Percentiles rank a stretch among this genome's conserved stretches.
These are phyloP conservation scores for Athetis lepigone DNA, from an alignment of 2,888 invertebrate species.

Conservation along the genomic window DNA sequence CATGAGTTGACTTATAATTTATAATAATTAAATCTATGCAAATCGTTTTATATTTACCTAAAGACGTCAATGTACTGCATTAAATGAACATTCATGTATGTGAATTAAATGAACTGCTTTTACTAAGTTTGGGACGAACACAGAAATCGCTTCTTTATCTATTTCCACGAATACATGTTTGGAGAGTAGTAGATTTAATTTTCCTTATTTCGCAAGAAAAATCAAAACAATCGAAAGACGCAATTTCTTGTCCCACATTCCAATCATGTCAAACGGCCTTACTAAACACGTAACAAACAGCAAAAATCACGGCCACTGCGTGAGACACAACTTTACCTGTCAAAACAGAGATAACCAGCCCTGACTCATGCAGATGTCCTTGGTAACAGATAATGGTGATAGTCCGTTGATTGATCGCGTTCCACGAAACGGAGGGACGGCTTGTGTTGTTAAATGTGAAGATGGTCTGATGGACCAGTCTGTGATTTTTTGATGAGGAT, in stretches of 20 bases:
- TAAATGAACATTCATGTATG: too few species aligned
- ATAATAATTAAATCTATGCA: too few species aligned
- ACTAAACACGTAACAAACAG: conserved; percentile 10
- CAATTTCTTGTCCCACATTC: conserved; percentile 15
- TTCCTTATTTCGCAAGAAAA: too few species aligned
- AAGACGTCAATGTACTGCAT: too few species aligned
- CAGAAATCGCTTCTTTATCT: too few species aligned
- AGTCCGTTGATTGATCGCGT: conserved; percentile 45
- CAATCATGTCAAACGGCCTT: conserved; percentile 21
- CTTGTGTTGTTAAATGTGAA: background rate
- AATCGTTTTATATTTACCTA: too few species aligned
- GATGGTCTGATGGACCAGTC: background rate
- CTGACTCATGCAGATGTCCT: conserved; percentile 38
- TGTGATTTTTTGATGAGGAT: conserved; percentile 13
- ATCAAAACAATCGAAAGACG: too few species aligned
- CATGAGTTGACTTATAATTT: too few species aligned
- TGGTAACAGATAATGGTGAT: conserved; percentile 31
- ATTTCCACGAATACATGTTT: too few species aligned
- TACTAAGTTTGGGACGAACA: too few species aligned
- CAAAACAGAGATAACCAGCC: conserved; percentile 32
- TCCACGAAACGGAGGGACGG: conserved; percentile 16
- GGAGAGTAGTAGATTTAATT: too few species aligned
- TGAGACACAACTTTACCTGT: conserved; percentile 36
- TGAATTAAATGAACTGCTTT: too few species aligned
- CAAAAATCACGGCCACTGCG: conserved; percentile 25